Conservation (phyloP, 2,888 invertebrate species). For the Thymelicus lineola region DNA sequence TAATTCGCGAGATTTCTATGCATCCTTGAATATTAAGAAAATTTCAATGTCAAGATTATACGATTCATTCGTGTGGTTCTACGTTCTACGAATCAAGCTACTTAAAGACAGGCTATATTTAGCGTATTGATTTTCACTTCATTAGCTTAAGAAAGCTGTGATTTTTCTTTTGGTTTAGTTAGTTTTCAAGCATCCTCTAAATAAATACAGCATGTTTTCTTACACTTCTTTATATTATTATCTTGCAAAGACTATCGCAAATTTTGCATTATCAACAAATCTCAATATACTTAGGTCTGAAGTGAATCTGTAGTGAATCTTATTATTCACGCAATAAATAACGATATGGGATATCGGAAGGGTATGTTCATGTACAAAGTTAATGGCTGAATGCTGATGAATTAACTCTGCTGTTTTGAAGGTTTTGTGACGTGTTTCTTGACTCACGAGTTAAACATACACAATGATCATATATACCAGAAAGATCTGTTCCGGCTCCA, state of each 20-base stretch:
- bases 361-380: not conserved
- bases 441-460: constrained; percentile 23
- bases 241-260: not conserved
- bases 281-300: not conserved
- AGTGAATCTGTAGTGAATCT: not conserved
- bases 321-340: not conserved
- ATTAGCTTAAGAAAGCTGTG: constrained; percentile 21
- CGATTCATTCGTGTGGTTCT: constrained; percentile 11
- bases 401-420: not conserved
- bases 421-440: not conserved
- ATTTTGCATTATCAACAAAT: not conserved
- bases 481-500: constrained; percentile 28
- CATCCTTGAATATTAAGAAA: constrained; percentile 32
- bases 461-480: constrained; percentile 32
- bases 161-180: constrained; percentile 12
- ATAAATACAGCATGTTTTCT: not conserved
- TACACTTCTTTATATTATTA: not conserved
- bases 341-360: not conserved
- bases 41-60: constrained; percentile 50
- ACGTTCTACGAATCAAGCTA: constrained; percentile 10
- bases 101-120: constrained; percentile 5
- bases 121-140: constrained; percentile 33
- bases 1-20: constrained; percentile 57
- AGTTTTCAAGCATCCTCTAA: constrained; percentile 11
- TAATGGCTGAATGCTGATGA: not conserved